Evolutionary conservation across 2,888 invertebrate genomes (phyloP).

Genomic region (Philereme transversata): DNA sequence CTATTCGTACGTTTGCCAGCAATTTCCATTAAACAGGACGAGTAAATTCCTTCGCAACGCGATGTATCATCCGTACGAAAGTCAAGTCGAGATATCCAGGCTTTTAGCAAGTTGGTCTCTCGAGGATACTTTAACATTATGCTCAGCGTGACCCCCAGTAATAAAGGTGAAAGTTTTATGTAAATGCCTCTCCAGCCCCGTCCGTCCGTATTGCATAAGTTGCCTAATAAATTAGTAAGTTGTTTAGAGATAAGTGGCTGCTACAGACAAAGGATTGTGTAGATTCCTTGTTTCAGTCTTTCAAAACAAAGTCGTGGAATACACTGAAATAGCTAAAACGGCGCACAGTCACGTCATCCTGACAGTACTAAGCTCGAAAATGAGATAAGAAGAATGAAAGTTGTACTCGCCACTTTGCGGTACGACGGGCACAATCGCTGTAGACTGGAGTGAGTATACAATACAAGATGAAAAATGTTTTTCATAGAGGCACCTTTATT

Average conservation of each 20-base stretch:
- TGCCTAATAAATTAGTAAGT: conserved; percentile 57
- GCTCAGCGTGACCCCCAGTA: conserved; percentile 31
- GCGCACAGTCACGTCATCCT: conserved; percentile 21
- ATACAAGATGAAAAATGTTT: conserved; percentile 17
- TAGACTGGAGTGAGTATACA: conserved; percentile 64
- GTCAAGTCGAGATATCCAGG: conserved; percentile 18
- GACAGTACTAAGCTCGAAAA: conserved; percentile 18
- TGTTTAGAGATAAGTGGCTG: conserved; percentile 47
- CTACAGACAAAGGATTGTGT: conserved; percentile 49
- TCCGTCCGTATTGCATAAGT: conserved; percentile 51
- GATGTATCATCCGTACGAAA: conserved; percentile 7
- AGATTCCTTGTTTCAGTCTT: background rate
- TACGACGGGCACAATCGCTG: conserved; percentile 17
- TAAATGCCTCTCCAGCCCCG: conserved; percentile 46
- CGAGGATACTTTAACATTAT: conserved; percentile 34
- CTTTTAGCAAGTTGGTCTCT: conserved; percentile 35
- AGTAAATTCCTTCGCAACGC: conserved; percentile 9
- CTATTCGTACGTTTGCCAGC: background rate
- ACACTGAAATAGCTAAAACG: conserved; percentile 23
- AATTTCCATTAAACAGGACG: conserved; percentile 14
- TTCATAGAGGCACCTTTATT: background rate
- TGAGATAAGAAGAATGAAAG: conserved; percentile 22
- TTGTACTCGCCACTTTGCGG: conserved; percentile 22
- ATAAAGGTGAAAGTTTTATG: conserved; percentile 58
- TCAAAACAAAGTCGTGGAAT: conserved; percentile 12